A percentile compares a stretch with the other conserved stretches of the same genome.
Evolutionary conservation across 2,888 invertebrate species (phyloP).

Genomic region (Lasius fuliginosus): DNA sequence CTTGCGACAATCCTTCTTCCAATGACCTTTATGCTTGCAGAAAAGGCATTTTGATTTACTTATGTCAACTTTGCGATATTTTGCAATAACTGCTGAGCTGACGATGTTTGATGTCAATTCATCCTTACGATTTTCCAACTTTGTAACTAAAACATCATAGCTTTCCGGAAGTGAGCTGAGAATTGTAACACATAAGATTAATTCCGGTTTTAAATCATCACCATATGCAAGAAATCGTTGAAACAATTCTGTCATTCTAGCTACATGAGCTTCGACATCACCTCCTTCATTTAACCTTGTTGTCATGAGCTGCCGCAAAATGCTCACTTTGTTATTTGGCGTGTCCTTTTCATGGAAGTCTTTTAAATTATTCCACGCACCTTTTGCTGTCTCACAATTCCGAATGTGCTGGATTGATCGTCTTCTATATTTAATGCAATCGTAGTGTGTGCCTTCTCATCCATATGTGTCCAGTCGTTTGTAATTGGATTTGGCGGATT

Average conservation of each 20-base stretch:
- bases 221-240: slow-evolving; percentile 1
- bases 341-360: slow-evolving; percentile 14
- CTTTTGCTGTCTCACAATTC: slow-evolving; percentile 12
- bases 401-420: slow-evolving; percentile 35
- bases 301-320: slow-evolving; percentile 12
- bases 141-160: slow-evolving; percentile 42
- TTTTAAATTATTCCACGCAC: slow-evolving; percentile 8
- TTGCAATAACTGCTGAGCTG: neutral
- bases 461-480: slow-evolving; percentile 1
- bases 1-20: slow-evolving; percentile 21
- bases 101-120: slow-evolving; percentile 39
- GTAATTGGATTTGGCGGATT: slow-evolving; percentile 11
- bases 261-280: neutral
- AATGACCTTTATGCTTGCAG: neutral
- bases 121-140: slow-evolving; percentile 30
- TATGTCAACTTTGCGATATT: neutral
- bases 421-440: slow-evolving; percentile 38
- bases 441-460: slow-evolving; percentile 26
- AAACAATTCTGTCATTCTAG: slow-evolving; percentile 18
- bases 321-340: slow-evolving; percentile 12
- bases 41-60: slow-evolving; percentile 10
- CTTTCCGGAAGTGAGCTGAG: slow-evolving; percentile 39
- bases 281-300: slow-evolving; percentile 3
- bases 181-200: slow-evolving; percentile 36
- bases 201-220: slow-evolving; percentile 30